phyloP scores from a whole-genome alignment of 2,888 invertebrate genomes.

The Parnassius apollo region DNA sequence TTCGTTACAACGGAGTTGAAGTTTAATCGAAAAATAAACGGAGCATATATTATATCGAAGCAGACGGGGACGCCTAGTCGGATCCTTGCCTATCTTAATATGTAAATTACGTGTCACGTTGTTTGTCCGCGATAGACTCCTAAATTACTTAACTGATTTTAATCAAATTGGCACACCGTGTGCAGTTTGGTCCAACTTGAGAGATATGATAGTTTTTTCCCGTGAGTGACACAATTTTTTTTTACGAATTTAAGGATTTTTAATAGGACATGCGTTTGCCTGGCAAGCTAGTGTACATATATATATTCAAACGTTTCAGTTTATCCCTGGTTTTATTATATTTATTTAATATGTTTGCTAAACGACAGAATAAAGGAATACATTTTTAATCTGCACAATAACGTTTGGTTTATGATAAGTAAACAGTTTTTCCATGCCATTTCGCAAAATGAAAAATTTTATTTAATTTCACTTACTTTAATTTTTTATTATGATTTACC shows the following conservation, averaged over 20 bases:
- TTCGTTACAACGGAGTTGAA: constrained; percentile 44
- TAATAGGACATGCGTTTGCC: too few relatives aligned
- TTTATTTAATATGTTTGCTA: constrained; percentile 5
- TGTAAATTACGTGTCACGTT: too few relatives aligned
- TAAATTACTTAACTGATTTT: too few relatives aligned
- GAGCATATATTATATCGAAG: constrained; percentile 37
- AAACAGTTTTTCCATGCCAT: constrained; percentile 1
- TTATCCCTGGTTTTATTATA: background rate
- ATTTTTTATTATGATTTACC: too few relatives aligned
- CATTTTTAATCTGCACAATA: background rate
- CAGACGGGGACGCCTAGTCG: constrained; percentile 13
- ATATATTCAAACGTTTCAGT: constrained; percentile 7
- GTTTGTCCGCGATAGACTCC: too few relatives aligned
- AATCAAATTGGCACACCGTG: too few relatives aligned
- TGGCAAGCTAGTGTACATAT: too few relatives aligned
- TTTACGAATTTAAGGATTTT: too few relatives aligned
- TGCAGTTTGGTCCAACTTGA: too few relatives aligned
- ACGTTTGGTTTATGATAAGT: constrained; percentile 10
- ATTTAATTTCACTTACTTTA: background rate
- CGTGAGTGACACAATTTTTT: too few relatives aligned
- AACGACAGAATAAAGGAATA: constrained; percentile 10
- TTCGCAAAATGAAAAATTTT: background rate
- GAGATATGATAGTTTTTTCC: too few relatives aligned
- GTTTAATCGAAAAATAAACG: constrained; percentile 38
- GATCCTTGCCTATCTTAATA: background rate